These are phyloP conservation scores for Hippocampus guttulatus DNA, from an alignment of 2,113 vertebrate species.

Conservation along the genomic window DNA sequence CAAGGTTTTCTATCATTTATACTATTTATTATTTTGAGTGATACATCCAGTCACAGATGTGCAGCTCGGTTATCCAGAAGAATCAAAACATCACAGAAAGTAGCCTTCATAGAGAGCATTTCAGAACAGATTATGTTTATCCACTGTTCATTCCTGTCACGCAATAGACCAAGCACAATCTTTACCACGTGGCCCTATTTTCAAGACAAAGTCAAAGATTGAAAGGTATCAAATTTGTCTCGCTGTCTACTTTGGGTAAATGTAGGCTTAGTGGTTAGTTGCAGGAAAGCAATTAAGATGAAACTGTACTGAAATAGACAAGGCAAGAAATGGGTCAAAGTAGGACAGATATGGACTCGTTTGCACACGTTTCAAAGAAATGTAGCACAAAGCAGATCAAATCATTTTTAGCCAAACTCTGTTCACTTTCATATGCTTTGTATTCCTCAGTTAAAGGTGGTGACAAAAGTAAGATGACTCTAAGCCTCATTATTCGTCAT, in stretches of 20 bases:
- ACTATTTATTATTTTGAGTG: slow-evolving; percentile 64
- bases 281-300: slow-evolving; percentile 26
- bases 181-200: not conserved
- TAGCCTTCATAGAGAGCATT: slow-evolving; percentile 13
- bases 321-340: slow-evolving; percentile 21
- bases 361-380: slow-evolving; percentile 23
- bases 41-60: slow-evolving; percentile 41
- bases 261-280: slow-evolving; percentile 35
- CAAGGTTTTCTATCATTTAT: slow-evolving; percentile 63
- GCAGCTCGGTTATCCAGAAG: slow-evolving; percentile 16
- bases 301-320: slow-evolving; percentile 15
- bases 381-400: slow-evolving; percentile 6
- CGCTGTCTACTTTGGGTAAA: slow-evolving; percentile 56
- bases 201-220: slow-evolving; percentile 15
- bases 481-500: no score
- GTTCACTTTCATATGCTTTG: slow-evolving; percentile 8
- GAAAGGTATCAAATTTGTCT: slow-evolving; percentile 27
- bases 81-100: not conserved
- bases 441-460: slow-evolving; percentile 2
- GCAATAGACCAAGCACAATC: slow-evolving; percentile 11
- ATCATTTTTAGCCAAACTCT: not conserved
- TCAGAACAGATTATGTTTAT: slow-evolving; percentile 6
- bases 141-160: slow-evolving; percentile 2
- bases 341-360: slow-evolving; percentile 12
- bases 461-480: slow-evolving; percentile 2